These are phyloP conservation scores for Todiramphus saurophagus DNA, from an alignment of 2,113 vertebrate genomes.

Conservation along the genomic window DNA sequence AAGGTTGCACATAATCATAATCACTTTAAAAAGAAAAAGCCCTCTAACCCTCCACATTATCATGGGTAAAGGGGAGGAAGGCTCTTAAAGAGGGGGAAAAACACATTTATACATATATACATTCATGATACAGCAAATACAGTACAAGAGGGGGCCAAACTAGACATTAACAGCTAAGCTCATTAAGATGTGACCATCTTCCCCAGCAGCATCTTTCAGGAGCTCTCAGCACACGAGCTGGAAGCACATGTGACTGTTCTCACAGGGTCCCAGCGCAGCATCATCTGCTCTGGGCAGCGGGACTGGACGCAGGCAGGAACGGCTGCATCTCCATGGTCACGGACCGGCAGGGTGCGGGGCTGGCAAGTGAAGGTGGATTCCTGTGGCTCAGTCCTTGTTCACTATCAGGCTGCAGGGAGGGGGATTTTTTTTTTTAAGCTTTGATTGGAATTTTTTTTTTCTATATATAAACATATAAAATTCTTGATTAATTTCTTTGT, in stretches of 20 bases:
- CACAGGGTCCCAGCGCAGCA: background rate
- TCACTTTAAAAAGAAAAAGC: background rate
- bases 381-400: background rate
- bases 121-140: background rate
- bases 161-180: background rate
- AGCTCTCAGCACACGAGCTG: background rate
- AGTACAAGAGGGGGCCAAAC: background rate
- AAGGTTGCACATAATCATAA: background rate
- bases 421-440: background rate
- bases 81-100: background rate
- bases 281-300: background rate
- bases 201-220: background rate
- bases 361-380: background rate
- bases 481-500: background rate
- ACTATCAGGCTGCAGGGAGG: background rate
- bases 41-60: background rate
- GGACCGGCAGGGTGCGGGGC: background rate
- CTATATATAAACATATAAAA: background rate
- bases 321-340: background rate
- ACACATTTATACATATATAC: background rate
- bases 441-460: background rate
- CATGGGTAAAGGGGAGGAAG: background rate
- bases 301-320: background rate
- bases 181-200: background rate
- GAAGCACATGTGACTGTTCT: background rate